A percentile compares a stretch with the other conserved stretches of the same genome.
These are phyloP conservation scores for Artibeus lituratus DNA, from an alignment of 2,797 vertebrate species.

Conservation along the genomic window DNA sequence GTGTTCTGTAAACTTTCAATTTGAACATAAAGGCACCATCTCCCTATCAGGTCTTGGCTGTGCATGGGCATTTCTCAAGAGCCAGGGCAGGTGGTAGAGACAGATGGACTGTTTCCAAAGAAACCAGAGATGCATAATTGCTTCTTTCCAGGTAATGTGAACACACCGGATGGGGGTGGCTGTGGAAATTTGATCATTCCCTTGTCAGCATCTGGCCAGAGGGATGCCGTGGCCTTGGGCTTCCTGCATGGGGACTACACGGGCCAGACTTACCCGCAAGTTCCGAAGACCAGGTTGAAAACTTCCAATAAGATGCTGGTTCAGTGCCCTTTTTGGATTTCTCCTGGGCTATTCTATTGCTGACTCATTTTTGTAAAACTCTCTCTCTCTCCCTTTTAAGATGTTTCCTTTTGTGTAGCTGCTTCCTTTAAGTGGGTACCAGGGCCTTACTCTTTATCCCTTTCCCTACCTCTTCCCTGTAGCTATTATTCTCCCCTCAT, in stretches of 20 bases:
- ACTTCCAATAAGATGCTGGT: rapidly evolving
- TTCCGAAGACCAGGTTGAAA: not conserved
- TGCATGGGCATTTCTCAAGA: not conserved
- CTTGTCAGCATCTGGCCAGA: not conserved
- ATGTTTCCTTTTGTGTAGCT: not conserved
- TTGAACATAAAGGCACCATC: not conserved
- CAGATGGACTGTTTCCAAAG: not conserved
- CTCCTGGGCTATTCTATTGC: not conserved
- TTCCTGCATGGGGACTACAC: not conserved
- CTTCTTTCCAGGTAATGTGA: not conserved
- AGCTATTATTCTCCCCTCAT: not conserved
- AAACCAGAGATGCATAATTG: not conserved
- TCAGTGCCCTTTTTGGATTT: not conserved
- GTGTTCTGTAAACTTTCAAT: constrained; percentile 15
- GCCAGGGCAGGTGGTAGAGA: not conserved
- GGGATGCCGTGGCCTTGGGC: rapidly evolving
- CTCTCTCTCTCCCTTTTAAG: not conserved
- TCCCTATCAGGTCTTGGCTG: not conserved
- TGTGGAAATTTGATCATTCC: not conserved
- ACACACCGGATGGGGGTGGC: rapidly evolving
- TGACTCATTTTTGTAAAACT: not conserved
- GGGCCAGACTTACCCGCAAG: not conserved
- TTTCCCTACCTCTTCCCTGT: not conserved
- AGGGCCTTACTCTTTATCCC: not conserved
- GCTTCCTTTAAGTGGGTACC: not conserved